phyloP scores from a whole-genome alignment of 2,113 vertebrate genomes.

The Atlantisia rogersi region DNA sequence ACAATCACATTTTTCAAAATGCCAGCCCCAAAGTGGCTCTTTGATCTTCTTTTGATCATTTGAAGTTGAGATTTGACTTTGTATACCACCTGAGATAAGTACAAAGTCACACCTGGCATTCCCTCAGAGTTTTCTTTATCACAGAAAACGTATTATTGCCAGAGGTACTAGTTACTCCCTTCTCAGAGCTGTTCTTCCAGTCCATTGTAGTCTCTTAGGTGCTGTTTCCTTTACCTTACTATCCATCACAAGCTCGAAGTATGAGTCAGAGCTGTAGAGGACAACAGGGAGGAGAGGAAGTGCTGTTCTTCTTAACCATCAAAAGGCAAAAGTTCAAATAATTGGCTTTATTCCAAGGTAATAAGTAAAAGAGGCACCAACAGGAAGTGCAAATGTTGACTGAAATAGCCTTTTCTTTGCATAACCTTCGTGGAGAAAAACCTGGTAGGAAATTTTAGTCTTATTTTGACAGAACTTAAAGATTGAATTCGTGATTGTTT shows the following conservation, averaged over 20 bases:
- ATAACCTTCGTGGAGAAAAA: not conserved
- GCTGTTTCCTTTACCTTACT: not conserved
- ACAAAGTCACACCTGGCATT: not conserved
- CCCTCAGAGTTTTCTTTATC: not conserved
- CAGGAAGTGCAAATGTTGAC: not conserved
- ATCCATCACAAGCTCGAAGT: not conserved
- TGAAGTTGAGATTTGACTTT: not conserved
- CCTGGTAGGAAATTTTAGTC: not conserved
- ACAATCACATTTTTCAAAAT: not conserved
- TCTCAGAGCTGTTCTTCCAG: not conserved
- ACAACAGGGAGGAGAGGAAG: conserved; percentile 45
- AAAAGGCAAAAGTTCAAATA: conserved; percentile 54
- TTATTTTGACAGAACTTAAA: not conserved
- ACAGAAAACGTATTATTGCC: not conserved
- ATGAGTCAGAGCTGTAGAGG: conserved; percentile 29
- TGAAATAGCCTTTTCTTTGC: not conserved
- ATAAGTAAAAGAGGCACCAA: not conserved
- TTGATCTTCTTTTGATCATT: conserved; percentile 50
- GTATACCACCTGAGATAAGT: not conserved
- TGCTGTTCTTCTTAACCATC: conserved; percentile 20
- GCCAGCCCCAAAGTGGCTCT: not conserved
- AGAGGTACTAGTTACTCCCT: not conserved
- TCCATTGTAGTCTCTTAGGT: not conserved
- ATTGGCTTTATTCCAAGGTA: conserved; percentile 1
- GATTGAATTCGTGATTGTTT: not conserved